phyloP scores from a whole-genome alignment of 1,140 invertebrate genomes.

The Maniola jurtina region DNA sequence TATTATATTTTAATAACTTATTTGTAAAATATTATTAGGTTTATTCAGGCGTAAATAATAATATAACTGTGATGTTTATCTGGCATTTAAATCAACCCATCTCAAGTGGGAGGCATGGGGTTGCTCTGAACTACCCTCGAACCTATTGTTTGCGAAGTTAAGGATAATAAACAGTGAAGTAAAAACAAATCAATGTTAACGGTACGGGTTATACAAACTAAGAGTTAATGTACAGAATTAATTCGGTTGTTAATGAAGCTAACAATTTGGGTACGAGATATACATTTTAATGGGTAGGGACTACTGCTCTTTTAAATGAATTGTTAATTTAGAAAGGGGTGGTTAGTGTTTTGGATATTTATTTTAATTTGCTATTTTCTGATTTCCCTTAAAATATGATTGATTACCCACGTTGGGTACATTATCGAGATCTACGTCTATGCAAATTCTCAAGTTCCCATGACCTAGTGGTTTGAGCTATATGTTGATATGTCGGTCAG shows the following conservation, averaged over 20 bases:
- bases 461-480: no score
- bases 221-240: constrained; percentile 32
- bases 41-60: no score
- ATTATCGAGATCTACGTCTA: no score
- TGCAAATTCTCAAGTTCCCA: no score
- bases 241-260: constrained; percentile 23
- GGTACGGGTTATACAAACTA: constrained; percentile 32
- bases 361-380: no score
- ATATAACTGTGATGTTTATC: no score
- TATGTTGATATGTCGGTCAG: no score
- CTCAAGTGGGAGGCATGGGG: background rate
- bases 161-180: constrained; percentile 48
- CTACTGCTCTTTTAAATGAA: background rate
- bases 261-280: constrained; percentile 19
- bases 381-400: no score
- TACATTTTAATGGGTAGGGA: constrained; percentile 22
- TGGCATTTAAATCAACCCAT: background rate
- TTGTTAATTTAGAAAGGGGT: background rate
- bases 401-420: no score
- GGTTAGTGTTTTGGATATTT: background rate
- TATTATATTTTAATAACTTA: no score
- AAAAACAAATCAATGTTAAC: constrained; percentile 45
- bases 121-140: constrained; percentile 12
- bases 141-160: constrained; percentile 41
- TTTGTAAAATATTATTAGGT: no score